Evolutionary conservation across 1,140 invertebrate genomes (phyloP), one percentile per base, ranked within the genome.

Genomic region (Pollicipes pollicipes): DNA sequence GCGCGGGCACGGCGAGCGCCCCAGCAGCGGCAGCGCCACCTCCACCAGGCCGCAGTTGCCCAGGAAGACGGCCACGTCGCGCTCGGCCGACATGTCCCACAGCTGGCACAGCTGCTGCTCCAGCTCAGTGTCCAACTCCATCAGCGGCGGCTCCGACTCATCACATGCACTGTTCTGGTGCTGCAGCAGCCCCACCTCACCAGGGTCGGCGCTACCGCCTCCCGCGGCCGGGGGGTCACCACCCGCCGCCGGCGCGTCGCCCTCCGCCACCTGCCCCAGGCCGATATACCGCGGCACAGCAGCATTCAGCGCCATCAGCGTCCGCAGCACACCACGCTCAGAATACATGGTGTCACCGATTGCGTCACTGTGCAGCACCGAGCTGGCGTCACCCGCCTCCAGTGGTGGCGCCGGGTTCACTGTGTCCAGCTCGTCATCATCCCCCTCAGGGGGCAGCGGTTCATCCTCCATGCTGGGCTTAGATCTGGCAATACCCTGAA

Each of bases 1-100:
- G 17, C 45, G 45, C 6, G 45, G 45, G 17, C 45, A 58, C 6
- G 45, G 45, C 45, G 45, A 58, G 45, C 45, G 45, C 13, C 24
- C 45, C 45, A 58, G 45, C 45, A 58, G 45, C 45, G 45, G 45
- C 45, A 10, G 24, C 13, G 21, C 45, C 45, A 58, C 45, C 6
- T 58, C 45, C 10, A 58, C 13, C 10, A 58, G 45, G 17, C 45
- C 17, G 45, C 45, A 21, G 45, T 2, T 2, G 45, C 13, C 45
- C 45, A 90, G 79, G 76, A 86, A 85, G n/a, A 83, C 73, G 2
- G 86, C 85, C 3, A 90, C 84, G 76, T 89, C 88, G 75, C 83
- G 82, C 72, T 90, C 85, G 0, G 84, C 78, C 17, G 88, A 87
- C 86, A 90, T 89, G 74, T 91, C 88, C 89, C 88, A 91, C 0